phyloP scores from a whole-genome alignment of 2,797 vertebrate species.

The Erethizon dorsatum region DNA sequence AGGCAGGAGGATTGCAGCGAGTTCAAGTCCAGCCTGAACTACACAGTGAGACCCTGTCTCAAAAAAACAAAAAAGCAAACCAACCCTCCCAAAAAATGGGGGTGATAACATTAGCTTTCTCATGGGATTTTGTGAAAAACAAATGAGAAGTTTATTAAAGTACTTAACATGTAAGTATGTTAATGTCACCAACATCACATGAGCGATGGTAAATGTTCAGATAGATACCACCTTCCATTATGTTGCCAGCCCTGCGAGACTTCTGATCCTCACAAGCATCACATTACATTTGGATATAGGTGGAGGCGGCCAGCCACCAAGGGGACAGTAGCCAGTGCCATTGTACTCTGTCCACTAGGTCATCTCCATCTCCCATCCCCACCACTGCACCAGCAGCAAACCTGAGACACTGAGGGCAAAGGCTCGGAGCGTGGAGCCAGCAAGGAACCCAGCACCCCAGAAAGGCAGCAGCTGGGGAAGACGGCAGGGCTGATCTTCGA shows the following conservation, averaged over 20 bases:
- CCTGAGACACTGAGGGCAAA: neutral
- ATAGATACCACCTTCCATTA: neutral
- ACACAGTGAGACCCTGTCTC: too few relatives aligned
- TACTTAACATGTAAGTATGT: neutral
- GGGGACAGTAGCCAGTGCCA: neutral
- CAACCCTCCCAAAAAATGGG: neutral
- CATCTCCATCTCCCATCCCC: neutral
- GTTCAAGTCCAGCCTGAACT: too few relatives aligned
- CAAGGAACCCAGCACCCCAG: neutral
- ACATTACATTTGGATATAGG: neutral
- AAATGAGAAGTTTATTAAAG: constrained; percentile 26
- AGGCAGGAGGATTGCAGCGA: neutral
- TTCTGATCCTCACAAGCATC: neutral
- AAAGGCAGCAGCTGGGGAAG: neutral
- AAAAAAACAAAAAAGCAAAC: neutral
- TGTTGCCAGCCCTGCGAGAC: neutral
- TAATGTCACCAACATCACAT: neutral
- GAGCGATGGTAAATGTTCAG: neutral
- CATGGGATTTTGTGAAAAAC: neutral
- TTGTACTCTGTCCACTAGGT: neutral
- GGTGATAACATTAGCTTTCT: neutral
- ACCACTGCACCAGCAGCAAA: neutral
- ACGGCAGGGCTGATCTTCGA: neutral
- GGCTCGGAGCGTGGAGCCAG: neutral
- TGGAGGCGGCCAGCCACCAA: neutral